Conservation (phyloP, 2,797 vertebrate genomes). For the Atherinosoma microstoma region DNA sequence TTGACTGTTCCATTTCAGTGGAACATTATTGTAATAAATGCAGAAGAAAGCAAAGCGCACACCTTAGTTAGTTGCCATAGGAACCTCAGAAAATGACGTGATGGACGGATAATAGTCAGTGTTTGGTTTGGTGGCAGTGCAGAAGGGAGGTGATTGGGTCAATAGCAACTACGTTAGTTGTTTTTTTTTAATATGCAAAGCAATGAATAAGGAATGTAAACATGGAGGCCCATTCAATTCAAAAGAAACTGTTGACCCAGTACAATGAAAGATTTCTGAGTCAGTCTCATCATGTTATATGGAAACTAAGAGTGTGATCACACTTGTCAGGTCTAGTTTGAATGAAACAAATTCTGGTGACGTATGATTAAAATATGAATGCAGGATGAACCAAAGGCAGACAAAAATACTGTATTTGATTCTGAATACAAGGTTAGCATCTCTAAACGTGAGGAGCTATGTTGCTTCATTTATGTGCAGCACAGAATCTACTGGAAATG, state of each 20-base stretch:
- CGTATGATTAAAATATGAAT: neutral
- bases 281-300: neutral
- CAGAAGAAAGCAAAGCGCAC: neutral
- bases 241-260: neutral
- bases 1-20: neutral
- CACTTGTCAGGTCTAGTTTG: no score
- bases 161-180: neutral
- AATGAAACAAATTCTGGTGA: no score
- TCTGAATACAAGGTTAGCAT: no score
- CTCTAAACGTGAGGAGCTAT: no score
- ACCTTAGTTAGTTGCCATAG: neutral
- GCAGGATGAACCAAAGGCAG: neutral
- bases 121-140: neutral
- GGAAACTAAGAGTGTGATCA: neutral
- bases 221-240: neutral
- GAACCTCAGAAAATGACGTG: conserved; percentile 13
- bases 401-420: no score
- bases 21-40: conserved; percentile 24
- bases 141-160: neutral
- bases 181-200: neutral
- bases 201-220: neutral
- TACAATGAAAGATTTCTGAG: neutral
- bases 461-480: no score
- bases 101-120: neutral
- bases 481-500: no score